Conservation (phyloP, 1,140 invertebrate species). For the Apis laboriosa region DNA sequence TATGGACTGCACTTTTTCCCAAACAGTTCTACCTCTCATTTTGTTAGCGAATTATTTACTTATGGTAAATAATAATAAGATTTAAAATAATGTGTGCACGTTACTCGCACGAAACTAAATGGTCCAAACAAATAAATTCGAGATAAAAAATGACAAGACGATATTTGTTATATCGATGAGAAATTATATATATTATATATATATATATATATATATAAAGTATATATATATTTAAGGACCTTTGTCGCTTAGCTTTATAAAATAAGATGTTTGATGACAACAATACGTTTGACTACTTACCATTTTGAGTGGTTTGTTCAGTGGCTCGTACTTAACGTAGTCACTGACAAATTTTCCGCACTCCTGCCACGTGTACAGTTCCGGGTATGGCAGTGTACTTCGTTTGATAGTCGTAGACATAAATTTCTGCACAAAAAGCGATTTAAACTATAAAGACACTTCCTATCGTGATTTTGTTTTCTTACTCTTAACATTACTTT, state of each 20-base stretch:
- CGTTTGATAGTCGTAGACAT: constrained; percentile 86
- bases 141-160: not conserved
- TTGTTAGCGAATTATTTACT: constrained; percentile 40
- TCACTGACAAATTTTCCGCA: constrained; percentile 84
- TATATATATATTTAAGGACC: constrained; percentile 24
- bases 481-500: not conserved
- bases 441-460: constrained; percentile 6
- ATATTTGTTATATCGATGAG: constrained; percentile 41
- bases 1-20: constrained; percentile 30
- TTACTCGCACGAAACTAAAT: constrained; percentile 43
- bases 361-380: constrained; percentile 84
- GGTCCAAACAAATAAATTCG: constrained; percentile 30
- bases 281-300: constrained; percentile 80
- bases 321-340: constrained; percentile 83
- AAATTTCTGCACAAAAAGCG: constrained; percentile 83
- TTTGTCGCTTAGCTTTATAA: constrained; percentile 37
- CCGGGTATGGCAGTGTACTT: constrained; percentile 83
- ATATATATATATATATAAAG: not conserved
- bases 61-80: constrained; percentile 24
- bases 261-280: constrained; percentile 3
- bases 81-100: constrained; percentile 20
- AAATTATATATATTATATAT: constrained; percentile 43
- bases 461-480: constrained; percentile 22
- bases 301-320: constrained; percentile 81
- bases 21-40: constrained; percentile 52